These are phyloP conservation scores for Parnassius smintheus DNA, from an alignment of 2,888 invertebrate genomes.

Conservation along the genomic window DNA sequence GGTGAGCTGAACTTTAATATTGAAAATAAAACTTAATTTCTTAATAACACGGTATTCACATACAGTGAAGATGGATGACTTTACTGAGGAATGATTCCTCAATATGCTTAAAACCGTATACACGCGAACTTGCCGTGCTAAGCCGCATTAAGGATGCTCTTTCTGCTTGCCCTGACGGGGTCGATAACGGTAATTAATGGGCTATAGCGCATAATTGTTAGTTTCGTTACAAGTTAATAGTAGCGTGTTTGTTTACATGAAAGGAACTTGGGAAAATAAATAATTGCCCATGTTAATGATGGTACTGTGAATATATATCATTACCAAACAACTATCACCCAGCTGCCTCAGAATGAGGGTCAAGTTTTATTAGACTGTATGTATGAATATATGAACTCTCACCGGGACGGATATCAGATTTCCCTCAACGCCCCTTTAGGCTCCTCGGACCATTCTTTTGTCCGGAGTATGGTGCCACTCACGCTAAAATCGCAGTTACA, in stretches of 20 bases:
- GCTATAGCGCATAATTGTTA: constrained; percentile 24
- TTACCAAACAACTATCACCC: neutral
- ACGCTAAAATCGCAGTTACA: too few relatives aligned
- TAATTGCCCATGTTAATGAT: neutral
- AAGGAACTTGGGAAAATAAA: neutral
- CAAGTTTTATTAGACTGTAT: too few relatives aligned
- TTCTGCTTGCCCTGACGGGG: constrained; percentile 15
- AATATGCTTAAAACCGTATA: neutral
- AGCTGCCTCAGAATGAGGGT: too few relatives aligned
- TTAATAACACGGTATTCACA: neutral
- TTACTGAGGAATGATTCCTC: neutral
- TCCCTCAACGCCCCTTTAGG: too few relatives aligned
- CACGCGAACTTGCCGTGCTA: constrained; percentile 19
- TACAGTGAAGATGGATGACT: neutral
- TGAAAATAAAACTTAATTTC: too few relatives aligned
- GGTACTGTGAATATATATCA: neutral
- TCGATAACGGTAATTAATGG: constrained; percentile 24
- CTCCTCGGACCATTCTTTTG: too few relatives aligned
- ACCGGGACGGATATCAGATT: too few relatives aligned
- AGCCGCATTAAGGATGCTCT: constrained; percentile 20
- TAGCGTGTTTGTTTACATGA: constrained; percentile 5
- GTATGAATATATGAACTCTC: too few relatives aligned
- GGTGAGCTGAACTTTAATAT: too few relatives aligned
- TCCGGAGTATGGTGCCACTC: too few relatives aligned
- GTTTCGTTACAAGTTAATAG: constrained; percentile 25